A percentile compares a stretch with the other conserved stretches of the same genome.
These are phyloP conservation scores for Coreius guichenoti DNA, from an alignment of 2,797 vertebrate genomes.

Conservation along the genomic window DNA sequence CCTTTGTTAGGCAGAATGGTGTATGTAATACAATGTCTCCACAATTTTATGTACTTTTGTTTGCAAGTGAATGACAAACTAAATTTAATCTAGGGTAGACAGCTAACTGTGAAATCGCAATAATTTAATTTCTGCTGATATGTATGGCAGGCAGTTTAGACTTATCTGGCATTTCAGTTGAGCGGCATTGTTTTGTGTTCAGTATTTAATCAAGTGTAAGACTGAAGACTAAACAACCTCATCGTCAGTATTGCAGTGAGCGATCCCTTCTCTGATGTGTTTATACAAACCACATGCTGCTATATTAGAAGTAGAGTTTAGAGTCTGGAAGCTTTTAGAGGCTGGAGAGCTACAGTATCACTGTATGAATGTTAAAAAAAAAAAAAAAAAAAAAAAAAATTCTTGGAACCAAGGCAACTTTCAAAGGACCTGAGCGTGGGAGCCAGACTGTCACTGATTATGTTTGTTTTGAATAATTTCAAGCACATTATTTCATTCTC, in stretches of 20 bases:
- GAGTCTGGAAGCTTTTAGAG: not conserved
- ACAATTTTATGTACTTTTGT: not conserved
- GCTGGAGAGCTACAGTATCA: slow-evolving; percentile 5
- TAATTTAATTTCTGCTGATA: not conserved
- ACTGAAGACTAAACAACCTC: not conserved
- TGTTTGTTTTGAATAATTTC: not conserved
- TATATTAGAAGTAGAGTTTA: slow-evolving; percentile 33
- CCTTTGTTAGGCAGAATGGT: not conserved
- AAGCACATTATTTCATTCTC: not conserved
- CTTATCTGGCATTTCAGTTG: not conserved
- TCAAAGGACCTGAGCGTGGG: not conserved
- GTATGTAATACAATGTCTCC: not conserved
- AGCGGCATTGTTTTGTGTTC: not conserved
- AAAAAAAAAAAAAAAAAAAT: too few species aligned
- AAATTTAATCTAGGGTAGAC: not conserved
- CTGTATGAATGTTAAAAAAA: not conserved
- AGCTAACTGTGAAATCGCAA: not conserved
- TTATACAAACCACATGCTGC: slow-evolving; percentile 12
- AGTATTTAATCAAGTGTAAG: not conserved
- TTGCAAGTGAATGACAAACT: not conserved
- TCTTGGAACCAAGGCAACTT: not conserved
- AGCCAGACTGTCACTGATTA: not conserved
- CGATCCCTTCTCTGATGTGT: slow-evolving; percentile 25
- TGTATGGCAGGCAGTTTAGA: slow-evolving; percentile 5
- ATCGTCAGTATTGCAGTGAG: not conserved